Evolutionary conservation across 1,140 invertebrate species (phyloP), one percentile per base, ranked within the genome.

Genomic region (Zaprionus inermis): DNA sequence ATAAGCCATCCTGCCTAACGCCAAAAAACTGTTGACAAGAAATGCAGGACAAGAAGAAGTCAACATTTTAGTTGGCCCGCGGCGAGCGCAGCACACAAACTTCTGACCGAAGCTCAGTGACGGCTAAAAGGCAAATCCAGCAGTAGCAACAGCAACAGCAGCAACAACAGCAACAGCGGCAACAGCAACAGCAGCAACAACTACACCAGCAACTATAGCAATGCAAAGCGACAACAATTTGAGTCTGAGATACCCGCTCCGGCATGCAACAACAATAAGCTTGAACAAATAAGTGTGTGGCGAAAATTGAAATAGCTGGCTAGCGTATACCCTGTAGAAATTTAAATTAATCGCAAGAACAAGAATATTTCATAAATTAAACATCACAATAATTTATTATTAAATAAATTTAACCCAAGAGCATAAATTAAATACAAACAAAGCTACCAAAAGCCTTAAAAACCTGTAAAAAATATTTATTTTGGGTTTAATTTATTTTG

Each of bases 21-120:
- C 18, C 55, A 34, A 46, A 54, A 61, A 69, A 59, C 55, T 68
- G 65, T 58, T 68, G 65, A 51, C 55, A 68, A 36, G 41, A 32
- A 44, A 44, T 44, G 38, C 38, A 44, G 38, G n/a, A 16, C 38
- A 44, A 44, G 38, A 59, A 46, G 32, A 59, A 66, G 54, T 52
- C 32, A 67, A 44, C 44, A 32, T 58, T 59, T 41, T 46, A 41
- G 22, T 20, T 54, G 12, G 56, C 70, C 56, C 28, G 70, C 56
- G 49, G 34, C 51, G 32, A 70, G 58, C 68, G 44, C 49, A 44
- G 28, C 32, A 59, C 34, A 22, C 44, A 49, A 49, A 49, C 18
- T 49, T 49, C 44, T 49, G 44, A 46, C 44, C 44, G 9, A 46
- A 46, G 7, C 16, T 18, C 44, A 46, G 16, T 1, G 18, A 46